Evolutionary conservation across 2,888 invertebrate species (phyloP), one percentile per base, ranked within the genome.

Genomic region (Drymonia ruficornis): DNA sequence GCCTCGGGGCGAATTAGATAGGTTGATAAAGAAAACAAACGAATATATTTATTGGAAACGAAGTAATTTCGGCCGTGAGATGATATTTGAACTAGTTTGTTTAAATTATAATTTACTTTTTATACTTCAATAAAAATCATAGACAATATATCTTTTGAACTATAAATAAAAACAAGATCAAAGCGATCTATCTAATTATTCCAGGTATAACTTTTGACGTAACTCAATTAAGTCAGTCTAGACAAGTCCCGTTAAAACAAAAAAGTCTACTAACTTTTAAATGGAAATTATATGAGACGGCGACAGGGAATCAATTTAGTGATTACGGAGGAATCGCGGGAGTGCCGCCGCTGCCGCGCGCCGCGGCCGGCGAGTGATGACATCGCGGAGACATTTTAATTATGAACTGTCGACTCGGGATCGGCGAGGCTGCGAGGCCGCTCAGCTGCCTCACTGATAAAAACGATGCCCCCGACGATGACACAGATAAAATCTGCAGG

Each of bases 321-420:
- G 76, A 84, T 86, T 83, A 86, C 72, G 71, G 74, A 76, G 67
- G 78, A 81, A 78, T 78, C 74, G 77, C 69, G 73, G 71, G 72
- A 74, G 73, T 57, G 64, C 72, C 74, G 77, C 69, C 73, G 71
- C 72, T 73, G 73, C 58, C 74, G 76, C 69, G 45, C 28, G 28
- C 45, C 28, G 15, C 70, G 73, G 76, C 71, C 64, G 71, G 64
- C 70, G 65, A 74, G 79, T 81, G 84, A 84, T 89, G 89, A 86
- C 88, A 81, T 78, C 83, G 76, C 78, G 70, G 75, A 81, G 90
- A 90, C 90, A 84, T 90, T 91, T 91, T 91, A 91, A 92, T 92
- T 91, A 91, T 86, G 81, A 87, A 84, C 88, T 91, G 90, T 87
- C 89, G 83, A 74, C 78, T 65, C 70, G 74, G 77, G 80, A 81